Evolutionary conservation across 2,113 vertebrate species (phyloP).

Genomic region (Scatophagus argus): DNA sequence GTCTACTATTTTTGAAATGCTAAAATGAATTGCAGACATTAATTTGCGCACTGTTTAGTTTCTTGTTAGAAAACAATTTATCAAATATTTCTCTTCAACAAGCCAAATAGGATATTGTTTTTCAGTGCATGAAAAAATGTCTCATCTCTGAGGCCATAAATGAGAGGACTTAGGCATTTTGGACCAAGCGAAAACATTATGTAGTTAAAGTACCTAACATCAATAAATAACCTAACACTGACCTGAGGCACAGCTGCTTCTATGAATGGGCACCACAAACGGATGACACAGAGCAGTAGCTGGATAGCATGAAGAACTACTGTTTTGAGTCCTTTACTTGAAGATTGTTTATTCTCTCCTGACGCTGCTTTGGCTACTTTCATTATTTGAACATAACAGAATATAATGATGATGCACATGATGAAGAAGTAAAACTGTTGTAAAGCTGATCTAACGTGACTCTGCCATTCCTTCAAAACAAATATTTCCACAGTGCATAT

Average conservation of each 20-base stretch:
- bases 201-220: slow-evolving; percentile 54
- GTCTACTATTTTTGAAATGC: no score
- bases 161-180: slow-evolving; percentile 64
- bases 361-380: slow-evolving; percentile 60
- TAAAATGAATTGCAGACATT: no score
- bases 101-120: not conserved
- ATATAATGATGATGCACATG: slow-evolving; percentile 55
- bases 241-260: slow-evolving; percentile 33
- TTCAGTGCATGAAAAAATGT: slow-evolving; percentile 42
- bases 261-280: slow-evolving; percentile 64
- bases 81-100: not conserved
- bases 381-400: slow-evolving; percentile 68
- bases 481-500: slow-evolving; percentile 41
- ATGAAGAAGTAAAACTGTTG: slow-evolving; percentile 60
- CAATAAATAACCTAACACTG: not conserved
- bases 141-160: slow-evolving; percentile 70
- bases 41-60: no score
- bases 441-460: slow-evolving; percentile 32
- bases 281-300: slow-evolving; percentile 69
- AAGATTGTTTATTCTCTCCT: slow-evolving; percentile 49
- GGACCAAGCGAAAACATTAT: slow-evolving; percentile 44
- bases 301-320: slow-evolving; percentile 73
- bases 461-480: slow-evolving; percentile 51
- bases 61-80: no score
- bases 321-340: slow-evolving; percentile 67